A percentile compares a stretch with the other conserved stretches of the same genome.
Conservation (phyloP, 2,888 invertebrate species). For the Limnephilus rhombicus region DNA sequence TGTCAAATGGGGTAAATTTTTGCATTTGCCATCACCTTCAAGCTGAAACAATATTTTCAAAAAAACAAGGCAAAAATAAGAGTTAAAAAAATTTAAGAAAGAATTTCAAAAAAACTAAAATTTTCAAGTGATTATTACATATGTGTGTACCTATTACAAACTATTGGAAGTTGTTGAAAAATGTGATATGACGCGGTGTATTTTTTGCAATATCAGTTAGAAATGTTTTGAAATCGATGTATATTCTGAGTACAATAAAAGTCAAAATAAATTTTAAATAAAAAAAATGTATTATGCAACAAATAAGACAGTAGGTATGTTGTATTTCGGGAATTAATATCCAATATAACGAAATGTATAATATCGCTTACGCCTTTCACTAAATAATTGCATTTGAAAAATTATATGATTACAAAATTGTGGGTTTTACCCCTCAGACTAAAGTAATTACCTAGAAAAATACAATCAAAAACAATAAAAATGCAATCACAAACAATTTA, state of each 20-base stretch:
- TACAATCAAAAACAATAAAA: neutral
- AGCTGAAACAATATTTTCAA: neutral
- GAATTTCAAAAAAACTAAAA: too few species aligned
- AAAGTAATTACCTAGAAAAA: neutral
- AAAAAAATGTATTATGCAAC: neutral
- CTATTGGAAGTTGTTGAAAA: neutral
- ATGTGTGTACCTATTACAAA: neutral
- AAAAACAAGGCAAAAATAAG: neutral
- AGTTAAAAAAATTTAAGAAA: too few species aligned
- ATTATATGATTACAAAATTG: neutral
- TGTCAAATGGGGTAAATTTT: neutral
- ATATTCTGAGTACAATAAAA: neutral
- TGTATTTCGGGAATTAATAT: neutral
- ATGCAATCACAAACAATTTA: neutral
- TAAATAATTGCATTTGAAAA: neutral
- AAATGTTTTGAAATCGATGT: neutral
- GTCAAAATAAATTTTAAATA: neutral
- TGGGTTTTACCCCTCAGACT: neutral
- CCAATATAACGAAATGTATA: neutral
- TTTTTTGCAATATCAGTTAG: neutral
- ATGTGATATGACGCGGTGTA: neutral
- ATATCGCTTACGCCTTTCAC: neutral
- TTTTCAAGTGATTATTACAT: neutral
- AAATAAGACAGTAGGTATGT: neutral
- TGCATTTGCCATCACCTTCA: neutral